These are phyloP conservation scores for Euplexia lucipara DNA, from an alignment of 2,888 invertebrate genomes.

Conservation along the genomic window DNA sequence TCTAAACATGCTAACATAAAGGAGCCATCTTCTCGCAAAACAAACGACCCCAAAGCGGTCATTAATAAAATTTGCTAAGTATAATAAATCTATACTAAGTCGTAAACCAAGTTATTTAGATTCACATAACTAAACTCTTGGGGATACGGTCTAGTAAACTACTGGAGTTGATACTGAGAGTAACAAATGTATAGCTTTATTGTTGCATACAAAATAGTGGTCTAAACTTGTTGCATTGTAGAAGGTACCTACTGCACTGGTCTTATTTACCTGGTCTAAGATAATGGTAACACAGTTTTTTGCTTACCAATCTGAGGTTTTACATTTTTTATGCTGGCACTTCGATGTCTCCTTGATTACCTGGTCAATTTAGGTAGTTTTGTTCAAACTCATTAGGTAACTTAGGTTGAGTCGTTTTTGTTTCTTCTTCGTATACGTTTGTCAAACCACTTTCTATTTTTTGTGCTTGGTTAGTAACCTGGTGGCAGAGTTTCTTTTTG, in stretches of 20 bases:
- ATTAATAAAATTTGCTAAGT: slow-evolving; percentile 55
- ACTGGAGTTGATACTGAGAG: slow-evolving; percentile 12
- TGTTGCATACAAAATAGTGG: slow-evolving; percentile 16
- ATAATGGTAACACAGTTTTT: neutral
- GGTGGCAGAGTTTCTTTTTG: too few species aligned
- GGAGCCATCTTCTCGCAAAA: slow-evolving; percentile 10
- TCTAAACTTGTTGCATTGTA: slow-evolving; percentile 34
- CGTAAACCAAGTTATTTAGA: slow-evolving; percentile 50
- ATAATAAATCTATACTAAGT: slow-evolving; percentile 54
- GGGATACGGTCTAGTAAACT: slow-evolving; percentile 29
- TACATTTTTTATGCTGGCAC: too few species aligned
- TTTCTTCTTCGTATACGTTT: too few species aligned
- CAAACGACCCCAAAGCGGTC: slow-evolving; percentile 50
- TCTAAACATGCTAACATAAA: slow-evolving; percentile 7
- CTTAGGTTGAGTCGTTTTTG: too few species aligned
- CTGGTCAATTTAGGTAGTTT: too few species aligned
- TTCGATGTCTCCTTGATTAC: too few species aligned
- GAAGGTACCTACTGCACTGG: neutral
- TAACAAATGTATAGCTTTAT: slow-evolving; percentile 26
- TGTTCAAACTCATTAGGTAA: too few species aligned
- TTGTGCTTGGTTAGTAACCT: too few species aligned
- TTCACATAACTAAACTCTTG: slow-evolving; percentile 44
- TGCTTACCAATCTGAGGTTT: too few species aligned
- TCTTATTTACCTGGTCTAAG: neutral
- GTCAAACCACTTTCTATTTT: too few species aligned